phyloP scores from a whole-genome alignment of 1,140 invertebrate genomes.

The Conus betulinus region DNA sequence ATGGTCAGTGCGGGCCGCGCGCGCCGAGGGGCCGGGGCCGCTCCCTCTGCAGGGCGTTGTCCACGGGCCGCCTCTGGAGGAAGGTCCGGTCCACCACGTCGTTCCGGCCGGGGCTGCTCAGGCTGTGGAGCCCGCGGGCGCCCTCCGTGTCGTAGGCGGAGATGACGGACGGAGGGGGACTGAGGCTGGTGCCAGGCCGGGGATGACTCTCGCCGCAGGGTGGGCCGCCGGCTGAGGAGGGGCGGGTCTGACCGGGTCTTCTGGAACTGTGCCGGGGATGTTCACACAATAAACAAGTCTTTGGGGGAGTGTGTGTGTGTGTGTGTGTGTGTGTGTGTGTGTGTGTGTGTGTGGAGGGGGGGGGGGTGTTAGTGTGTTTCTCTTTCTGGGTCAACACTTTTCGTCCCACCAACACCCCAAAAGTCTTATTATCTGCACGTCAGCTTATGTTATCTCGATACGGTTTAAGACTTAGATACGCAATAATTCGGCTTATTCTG shows the following conservation, averaged over 20 bases:
- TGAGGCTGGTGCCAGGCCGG: background rate
- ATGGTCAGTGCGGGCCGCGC: conserved; percentile 16
- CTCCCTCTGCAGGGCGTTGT: conserved; percentile 16
- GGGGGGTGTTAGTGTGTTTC: too few relatives aligned
- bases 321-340: too few relatives aligned
- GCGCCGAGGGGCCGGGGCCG: background rate
- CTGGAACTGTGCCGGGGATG: background rate
- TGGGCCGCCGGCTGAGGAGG: background rate
- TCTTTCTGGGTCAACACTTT: too few relatives aligned
- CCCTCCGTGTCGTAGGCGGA: background rate
- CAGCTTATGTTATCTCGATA: too few relatives aligned
- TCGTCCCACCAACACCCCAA: too few relatives aligned
- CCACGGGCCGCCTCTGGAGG: background rate
- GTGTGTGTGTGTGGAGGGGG: too few relatives aligned
- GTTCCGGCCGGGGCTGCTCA: background rate
- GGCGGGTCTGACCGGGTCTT: background rate
- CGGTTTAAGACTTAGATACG: too few relatives aligned
- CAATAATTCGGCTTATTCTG: too few relatives aligned
- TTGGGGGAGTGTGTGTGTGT: too few relatives aligned
- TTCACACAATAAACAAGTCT: too few relatives aligned
- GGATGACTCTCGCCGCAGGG: background rate
- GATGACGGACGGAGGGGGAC: background rate
- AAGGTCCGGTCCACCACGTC: conserved; percentile 15
- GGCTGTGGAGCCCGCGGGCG: background rate
- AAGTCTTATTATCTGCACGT: too few relatives aligned